These are phyloP conservation scores for Amphiprion ocellaris DNA, from an alignment of 2,113 vertebrate genomes.

Conservation along the genomic window DNA sequence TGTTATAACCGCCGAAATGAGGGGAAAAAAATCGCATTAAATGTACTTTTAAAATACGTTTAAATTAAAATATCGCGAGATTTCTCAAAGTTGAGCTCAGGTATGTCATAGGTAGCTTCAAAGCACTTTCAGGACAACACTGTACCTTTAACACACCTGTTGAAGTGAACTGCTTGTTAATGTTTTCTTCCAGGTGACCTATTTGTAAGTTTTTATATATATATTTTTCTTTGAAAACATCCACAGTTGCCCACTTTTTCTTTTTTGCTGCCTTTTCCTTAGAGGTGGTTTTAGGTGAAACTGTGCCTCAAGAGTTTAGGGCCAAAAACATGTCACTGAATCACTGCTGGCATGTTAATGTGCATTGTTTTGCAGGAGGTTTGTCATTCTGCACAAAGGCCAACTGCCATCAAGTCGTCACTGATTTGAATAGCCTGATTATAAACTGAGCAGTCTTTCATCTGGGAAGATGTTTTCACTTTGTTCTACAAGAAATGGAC, in stretches of 20 bases:
- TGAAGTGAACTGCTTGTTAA: conserved; percentile 8
- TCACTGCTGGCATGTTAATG: conserved; percentile 44
- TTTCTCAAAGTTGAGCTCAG: conserved; percentile 29
- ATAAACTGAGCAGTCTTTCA: conserved; percentile 10
- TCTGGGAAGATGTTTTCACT: background rate
- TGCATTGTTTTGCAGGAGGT: conserved; percentile 42
- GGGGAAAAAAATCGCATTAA: background rate
- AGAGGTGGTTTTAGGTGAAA: background rate
- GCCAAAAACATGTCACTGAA: conserved; percentile 48
- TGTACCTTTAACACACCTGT: background rate
- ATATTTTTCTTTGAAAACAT: background rate
- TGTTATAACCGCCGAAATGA: background rate
- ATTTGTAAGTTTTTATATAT: conserved; percentile 36
- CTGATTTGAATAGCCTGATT: conserved; percentile 7
- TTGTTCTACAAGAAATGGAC: background rate
- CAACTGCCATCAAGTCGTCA: conserved; percentile 32
- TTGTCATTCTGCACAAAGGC: conserved; percentile 42
- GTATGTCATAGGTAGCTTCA: conserved; percentile 46
- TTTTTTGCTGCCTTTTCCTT: background rate
- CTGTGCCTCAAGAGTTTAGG: background rate
- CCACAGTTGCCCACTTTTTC: background rate
- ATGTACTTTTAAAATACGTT: background rate
- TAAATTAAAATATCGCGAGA: background rate
- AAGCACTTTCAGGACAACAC: background rate
- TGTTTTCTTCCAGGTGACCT: conserved; percentile 44